Conservation (phyloP, 1,140 invertebrate genomes). For the Leptinotarsa lineolata region DNA sequence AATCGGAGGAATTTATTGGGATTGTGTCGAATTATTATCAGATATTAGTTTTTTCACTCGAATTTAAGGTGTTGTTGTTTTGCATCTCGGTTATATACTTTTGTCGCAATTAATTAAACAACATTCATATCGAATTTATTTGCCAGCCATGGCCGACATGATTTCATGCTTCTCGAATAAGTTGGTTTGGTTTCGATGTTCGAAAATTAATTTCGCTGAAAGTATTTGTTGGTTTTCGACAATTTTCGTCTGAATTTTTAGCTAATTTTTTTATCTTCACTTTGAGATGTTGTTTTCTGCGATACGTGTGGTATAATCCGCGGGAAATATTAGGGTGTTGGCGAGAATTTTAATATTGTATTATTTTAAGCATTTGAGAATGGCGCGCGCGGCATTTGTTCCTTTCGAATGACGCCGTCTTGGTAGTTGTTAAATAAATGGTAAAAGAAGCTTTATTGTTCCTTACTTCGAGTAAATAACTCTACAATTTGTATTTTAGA, state of each 20-base stretch:
- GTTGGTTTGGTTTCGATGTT: conserved; percentile 27
- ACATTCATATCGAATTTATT: conserved; percentile 23
- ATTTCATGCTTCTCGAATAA: conserved; percentile 31
- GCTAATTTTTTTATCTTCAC: conserved; percentile 38
- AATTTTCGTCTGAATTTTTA: conserved; percentile 38
- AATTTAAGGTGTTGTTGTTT: conserved; percentile 30
- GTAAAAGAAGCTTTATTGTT: too few species aligned
- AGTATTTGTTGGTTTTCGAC: conserved; percentile 11
- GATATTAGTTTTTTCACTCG: conserved; percentile 29
- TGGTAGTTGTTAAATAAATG: not conserved
- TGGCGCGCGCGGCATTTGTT: conserved; percentile 47
- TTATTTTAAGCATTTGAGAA: conserved; percentile 52
- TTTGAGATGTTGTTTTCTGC: conserved; percentile 32
- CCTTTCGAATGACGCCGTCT: conserved; percentile 10
- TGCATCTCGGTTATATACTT: conserved; percentile 10
- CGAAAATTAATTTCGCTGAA: conserved; percentile 40
- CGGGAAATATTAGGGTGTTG: conserved; percentile 51
- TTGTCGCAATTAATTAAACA: conserved; percentile 49
- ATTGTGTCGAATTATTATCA: conserved; percentile 11
- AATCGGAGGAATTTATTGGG: conserved; percentile 27
- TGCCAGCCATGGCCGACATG: conserved; percentile 24
- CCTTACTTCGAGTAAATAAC: too few species aligned
- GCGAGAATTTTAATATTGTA: conserved; percentile 50
- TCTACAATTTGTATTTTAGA: too few species aligned
- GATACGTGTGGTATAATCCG: conserved; percentile 12